Base-by-base conservation (phyloP, 2,888 invertebrate genomes). In the Eulithis prunata region DNA sequence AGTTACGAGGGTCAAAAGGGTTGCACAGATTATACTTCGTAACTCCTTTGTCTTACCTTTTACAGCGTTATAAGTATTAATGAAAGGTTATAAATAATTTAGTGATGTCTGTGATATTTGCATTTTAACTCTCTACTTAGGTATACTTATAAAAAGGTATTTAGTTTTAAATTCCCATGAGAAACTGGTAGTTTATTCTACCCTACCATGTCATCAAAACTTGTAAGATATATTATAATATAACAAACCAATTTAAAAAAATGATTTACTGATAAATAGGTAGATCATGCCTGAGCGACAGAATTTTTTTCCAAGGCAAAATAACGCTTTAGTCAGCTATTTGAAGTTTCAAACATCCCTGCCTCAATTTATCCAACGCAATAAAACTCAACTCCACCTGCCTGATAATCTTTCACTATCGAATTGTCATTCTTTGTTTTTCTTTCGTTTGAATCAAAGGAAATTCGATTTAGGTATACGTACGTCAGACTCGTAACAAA, bases 401-500 rank as follows among this genome's bases (percentile, higher is more conserved):
- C 47, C 13, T 28, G 51, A 56, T 64, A 70, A 60, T 66, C 64
- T 68, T 63, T 66, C 65, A 73, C 65, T 55, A 67, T 68, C 62
- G 66, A 66, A 72, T 68, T 68, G 66, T 63, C 66, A 71, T 73
- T 76, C 79, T 84, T 84, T 86, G 85, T 89, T 87, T 68, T 84
- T 81, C 78, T 77, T 77, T 71, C 65, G 78, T 76, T 70, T 74
- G 83, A 92, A 91, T 91, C 92, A 91, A 88, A 89, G 86, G 80
- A 85, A 89, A 92, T 87, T 91, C 87, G 89, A 92, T 92, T 92
- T 91, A n/a, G n/a, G n/a, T n/a, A 81, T 77, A 80, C 81, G 83
- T 86, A 85, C 86, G 84, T 89, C 88, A 89, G 57, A 88, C 87
- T 84, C 83, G 85, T 81, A 83, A 81, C 84, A 87, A 90, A 90